Evolutionary conservation across 2,797 vertebrate genomes (phyloP).

Genomic region (Pteropus rufus): DNA sequence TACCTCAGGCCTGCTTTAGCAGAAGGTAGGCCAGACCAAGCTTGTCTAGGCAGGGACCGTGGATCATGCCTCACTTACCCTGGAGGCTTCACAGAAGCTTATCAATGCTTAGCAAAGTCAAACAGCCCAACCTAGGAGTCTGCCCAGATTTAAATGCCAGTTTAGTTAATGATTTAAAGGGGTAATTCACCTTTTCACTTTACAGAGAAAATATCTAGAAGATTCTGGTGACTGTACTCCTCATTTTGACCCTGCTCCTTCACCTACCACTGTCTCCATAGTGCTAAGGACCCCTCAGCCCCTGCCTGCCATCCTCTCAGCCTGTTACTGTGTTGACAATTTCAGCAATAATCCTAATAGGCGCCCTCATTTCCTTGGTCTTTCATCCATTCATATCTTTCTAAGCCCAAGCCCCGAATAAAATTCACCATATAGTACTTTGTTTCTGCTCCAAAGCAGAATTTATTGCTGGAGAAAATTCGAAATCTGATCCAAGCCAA

Average conservation of each 20-base stretch:
- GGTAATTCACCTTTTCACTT: slow-evolving; percentile 36
- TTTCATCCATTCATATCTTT: neutral
- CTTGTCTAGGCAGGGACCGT: slow-evolving; percentile 52
- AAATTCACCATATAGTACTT: neutral
- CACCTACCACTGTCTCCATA: neutral
- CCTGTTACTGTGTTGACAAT: neutral
- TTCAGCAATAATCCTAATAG: neutral
- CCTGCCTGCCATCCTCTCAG: neutral
- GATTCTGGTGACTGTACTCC: neutral
- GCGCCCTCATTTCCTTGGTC: neutral
- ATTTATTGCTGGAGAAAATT: neutral
- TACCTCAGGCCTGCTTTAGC: slow-evolving; percentile 41
- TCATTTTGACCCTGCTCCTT: neutral
- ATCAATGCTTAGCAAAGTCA: slow-evolving; percentile 55
- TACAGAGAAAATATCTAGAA: neutral
- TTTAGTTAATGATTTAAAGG: slow-evolving; percentile 71
- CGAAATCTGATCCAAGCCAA: neutral
- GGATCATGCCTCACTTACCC: neutral
- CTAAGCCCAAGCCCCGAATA: neutral
- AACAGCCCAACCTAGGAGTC: slow-evolving; percentile 17
- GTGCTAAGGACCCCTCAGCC: neutral
- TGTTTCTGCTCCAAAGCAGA: neutral
- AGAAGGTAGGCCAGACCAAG: slow-evolving; percentile 11
- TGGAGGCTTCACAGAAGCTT: slow-evolving; percentile 55
- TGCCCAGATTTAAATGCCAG: slow-evolving; percentile 23